Percentiles rank a stretch among this genome's conserved stretches.
Evolutionary conservation across 2,113 vertebrate genomes (phyloP).

Genomic region (Osmerus eperlanus): DNA sequence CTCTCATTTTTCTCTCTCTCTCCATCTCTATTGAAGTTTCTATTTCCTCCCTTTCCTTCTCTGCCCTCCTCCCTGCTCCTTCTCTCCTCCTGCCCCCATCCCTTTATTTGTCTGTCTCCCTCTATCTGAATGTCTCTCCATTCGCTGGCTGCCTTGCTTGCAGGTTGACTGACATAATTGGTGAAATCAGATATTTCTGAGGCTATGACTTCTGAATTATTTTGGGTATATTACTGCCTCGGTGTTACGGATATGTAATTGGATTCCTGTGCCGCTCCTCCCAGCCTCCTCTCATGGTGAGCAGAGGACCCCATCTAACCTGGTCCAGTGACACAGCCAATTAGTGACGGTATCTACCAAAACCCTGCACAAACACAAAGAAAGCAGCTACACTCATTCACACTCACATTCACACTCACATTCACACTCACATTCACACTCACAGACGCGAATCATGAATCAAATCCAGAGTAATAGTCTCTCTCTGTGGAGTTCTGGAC

Average conservation of each 20-base stretch:
- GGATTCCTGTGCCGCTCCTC: background rate
- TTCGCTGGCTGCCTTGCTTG: background rate
- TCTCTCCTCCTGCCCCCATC: background rate
- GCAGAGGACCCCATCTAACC: background rate
- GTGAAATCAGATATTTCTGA: background rate
- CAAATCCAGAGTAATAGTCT: too few relatives aligned
- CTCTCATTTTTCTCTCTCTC: background rate
- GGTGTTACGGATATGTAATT: slow-evolving; percentile 1
- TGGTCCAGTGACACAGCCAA: slow-evolving; percentile 6
- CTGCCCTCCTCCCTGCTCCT: slow-evolving; percentile 15
- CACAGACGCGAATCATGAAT: too few relatives aligned
- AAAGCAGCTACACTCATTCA: background rate
- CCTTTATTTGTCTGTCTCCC: background rate
- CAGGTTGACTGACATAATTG: background rate
- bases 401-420: too few relatives aligned
- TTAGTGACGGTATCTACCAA: background rate
- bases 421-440: too few relatives aligned
- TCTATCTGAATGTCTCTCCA: background rate
- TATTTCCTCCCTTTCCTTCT: background rate
- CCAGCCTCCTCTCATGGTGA: background rate
- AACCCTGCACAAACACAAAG: slow-evolving; percentile 1
- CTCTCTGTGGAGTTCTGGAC: too few relatives aligned
- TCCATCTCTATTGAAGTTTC: background rate
- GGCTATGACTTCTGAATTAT: slow-evolving; percentile 1
- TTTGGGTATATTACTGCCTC: background rate